Evolutionary conservation across 2,113 vertebrate species (phyloP), one percentile per base, ranked within the genome.

Genomic region (Mixornis gularis): DNA sequence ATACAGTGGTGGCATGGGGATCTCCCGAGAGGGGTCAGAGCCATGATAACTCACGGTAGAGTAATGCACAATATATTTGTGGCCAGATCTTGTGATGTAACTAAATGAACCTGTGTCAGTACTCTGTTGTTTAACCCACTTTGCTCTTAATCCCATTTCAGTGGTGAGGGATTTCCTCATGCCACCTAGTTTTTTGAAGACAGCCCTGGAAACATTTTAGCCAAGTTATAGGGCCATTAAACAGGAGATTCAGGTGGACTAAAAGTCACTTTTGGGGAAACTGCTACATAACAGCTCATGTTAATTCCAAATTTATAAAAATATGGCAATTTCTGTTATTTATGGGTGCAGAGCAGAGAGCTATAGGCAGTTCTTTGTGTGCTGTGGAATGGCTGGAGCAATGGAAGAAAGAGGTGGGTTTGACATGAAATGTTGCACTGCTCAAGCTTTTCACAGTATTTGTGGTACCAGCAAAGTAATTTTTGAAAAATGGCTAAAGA

Each of bases 1-100:
- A 97, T 98, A 97, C 98, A 98, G 98, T 97, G 97, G 98, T 98
- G 97, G 98, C 97, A 97, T 97, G 97, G 97, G 90, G 97, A 97
- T 97, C 97, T 98, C 97, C 95, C 34, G 95, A 97, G 97, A 97
- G 97, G 97, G 97, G 97, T 97, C 97, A 97, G 97, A 98, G 97
- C 95, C 97, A 97, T 96, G 97, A 97, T 98, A 97, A 97, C 97
- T 97, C 97, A 97, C 51, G 96, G 97, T 96, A 96, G 96, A 97
- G 97, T 95, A 97, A 97, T 95, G 95, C 52, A 60, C 96, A 96
- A 93, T 97, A 84, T 92, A 97, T 97, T 94, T 97, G 97, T 97
- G 97, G 96, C 96, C 97, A 98, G 96, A 96, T 97, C 97, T 94
- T 96, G 94, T 95, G 97, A 97, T 95, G 95, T 95, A 97, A 90